Evolutionary conservation across 2,797 vertebrate genomes (phyloP).

Genomic region (Brachyrhaphis roseni): DNA sequence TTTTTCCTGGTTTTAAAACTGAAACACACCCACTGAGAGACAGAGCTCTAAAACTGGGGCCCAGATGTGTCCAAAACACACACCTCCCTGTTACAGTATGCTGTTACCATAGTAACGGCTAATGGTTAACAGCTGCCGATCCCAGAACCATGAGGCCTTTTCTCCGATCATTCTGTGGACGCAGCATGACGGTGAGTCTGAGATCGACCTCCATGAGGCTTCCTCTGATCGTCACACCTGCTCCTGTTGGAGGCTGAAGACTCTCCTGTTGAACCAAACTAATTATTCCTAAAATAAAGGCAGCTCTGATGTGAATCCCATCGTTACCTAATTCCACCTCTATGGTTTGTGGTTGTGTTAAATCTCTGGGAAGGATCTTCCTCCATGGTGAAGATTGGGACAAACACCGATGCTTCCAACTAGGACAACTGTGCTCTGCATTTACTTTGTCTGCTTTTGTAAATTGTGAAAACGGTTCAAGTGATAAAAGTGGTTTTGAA

Average conservation of each 20-base stretch:
- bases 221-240: slow-evolving; percentile 36
- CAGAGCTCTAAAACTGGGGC: slow-evolving; percentile 57
- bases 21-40: neutral
- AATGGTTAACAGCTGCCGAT: slow-evolving; percentile 81
- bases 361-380: slow-evolving; percentile 31
- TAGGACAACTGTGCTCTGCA: slow-evolving; percentile 55
- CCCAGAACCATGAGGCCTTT: slow-evolving; percentile 35
- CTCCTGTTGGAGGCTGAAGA: neutral
- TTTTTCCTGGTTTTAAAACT: neutral
- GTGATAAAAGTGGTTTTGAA: slow-evolving; percentile 69
- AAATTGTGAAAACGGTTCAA: slow-evolving; percentile 73
- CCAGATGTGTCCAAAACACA: slow-evolving; percentile 75
- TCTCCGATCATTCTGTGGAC: slow-evolving; percentile 26
- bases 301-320: neutral
- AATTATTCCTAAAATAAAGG: neutral
- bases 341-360: slow-evolving; percentile 7
- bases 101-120: slow-evolving; percentile 77
- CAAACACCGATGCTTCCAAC: slow-evolving; percentile 61
- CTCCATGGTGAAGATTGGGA: slow-evolving; percentile 44
- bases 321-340: neutral
- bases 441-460: slow-evolving; percentile 72
- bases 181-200: neutral
- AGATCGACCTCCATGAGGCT: neutral
- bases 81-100: slow-evolving; percentile 57
- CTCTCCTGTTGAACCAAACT: neutral